Base-by-base conservation (phyloP, 2,113 vertebrate species). In the Pollimyrus isidori region DNA sequence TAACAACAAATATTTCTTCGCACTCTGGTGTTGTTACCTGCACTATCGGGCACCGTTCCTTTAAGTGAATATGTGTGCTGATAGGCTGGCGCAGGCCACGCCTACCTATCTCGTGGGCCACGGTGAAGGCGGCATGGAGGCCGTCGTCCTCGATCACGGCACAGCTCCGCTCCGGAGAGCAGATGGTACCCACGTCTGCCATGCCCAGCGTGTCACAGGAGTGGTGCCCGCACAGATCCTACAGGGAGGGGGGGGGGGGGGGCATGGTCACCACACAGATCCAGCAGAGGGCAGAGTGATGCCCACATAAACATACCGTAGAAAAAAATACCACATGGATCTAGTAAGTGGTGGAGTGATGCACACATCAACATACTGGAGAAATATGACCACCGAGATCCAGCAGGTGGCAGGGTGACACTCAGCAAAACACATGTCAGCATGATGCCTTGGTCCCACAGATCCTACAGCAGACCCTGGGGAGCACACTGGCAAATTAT, bases 181-280 rank as follows among this genome's bases (percentile, higher is more conserved):
- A 99, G 95, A 99, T 97, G 93, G 98, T 99, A 91, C 98, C 98
- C 88, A 99, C 98, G 92, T 99, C 98, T 88, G 98, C 98, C 98
- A 99, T 99, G 94, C 98, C 98, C 94, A 99, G 96, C 88, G 98
- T 99, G 95, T 99, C 98, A 45, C 98, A 99, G 89, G 98, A 99
- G 95, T 99, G 98, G 93, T 99, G 97, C 91, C 98, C 98, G 90
- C 98, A 99, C 92, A 99, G 97, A 95, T 99, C 98, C 98, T 99
- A 95, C 87, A 93, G 88, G 0, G 83, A 90, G 23, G 89, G 0
- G 83, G 89, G 23, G 83, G 89, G 23, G 58, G 3, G 53, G 86
- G 56, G 48, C 86, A 69, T 87, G 48, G 89, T 87, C 35, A 82
- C 82, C 42, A 84, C 45, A n/a, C 82, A 11, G n/a, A 50, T 58